These are phyloP conservation scores for Embidobia sp. DNA, from an alignment of 2,888 invertebrate species.

Conservation along the genomic window DNA sequence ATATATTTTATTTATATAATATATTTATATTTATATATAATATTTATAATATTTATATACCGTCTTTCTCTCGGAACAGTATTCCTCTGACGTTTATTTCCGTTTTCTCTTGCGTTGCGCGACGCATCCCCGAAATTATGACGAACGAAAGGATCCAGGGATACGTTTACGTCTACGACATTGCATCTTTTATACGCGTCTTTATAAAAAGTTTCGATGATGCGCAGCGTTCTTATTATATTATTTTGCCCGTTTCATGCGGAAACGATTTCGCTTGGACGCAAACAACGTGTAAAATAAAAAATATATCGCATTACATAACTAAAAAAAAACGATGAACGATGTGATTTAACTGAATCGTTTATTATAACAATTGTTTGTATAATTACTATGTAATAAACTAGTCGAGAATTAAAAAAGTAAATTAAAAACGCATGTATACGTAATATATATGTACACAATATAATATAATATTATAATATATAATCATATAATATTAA, in stretches of 20 bases:
- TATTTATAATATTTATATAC: constrained; percentile 70
- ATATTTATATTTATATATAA: constrained; percentile 70
- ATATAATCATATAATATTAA: constrained; percentile 28
- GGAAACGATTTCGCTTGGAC: constrained; percentile 36
- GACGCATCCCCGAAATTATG: constrained; percentile 62
- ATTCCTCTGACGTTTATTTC: constrained; percentile 66
- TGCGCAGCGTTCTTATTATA: constrained; percentile 32
- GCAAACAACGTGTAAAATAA: constrained; percentile 53
- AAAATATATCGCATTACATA: constrained; percentile 39
- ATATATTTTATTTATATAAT: constrained; percentile 67
- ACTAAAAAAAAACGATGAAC: constrained; percentile 52
- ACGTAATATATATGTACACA: constrained; percentile 21
- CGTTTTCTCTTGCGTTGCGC: constrained; percentile 49
- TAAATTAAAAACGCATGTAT: constrained; percentile 39
- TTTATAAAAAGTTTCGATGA: constrained; percentile 41
- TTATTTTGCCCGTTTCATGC: constrained; percentile 31
- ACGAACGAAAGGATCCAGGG: constrained; percentile 50
- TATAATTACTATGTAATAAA: constrained; percentile 28
- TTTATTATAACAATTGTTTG: constrained; percentile 36
- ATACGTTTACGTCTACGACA: constrained; percentile 37
- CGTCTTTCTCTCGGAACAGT: constrained; percentile 69
- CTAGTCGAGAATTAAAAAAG: constrained; percentile 39
- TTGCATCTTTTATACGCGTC: constrained; percentile 24
- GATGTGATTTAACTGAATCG: constrained; percentile 31
- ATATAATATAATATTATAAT: constrained; percentile 21